Base-by-base conservation (phyloP, 35 echinoderm and acorn worm species). In the Lytechinus pictus region DNA sequence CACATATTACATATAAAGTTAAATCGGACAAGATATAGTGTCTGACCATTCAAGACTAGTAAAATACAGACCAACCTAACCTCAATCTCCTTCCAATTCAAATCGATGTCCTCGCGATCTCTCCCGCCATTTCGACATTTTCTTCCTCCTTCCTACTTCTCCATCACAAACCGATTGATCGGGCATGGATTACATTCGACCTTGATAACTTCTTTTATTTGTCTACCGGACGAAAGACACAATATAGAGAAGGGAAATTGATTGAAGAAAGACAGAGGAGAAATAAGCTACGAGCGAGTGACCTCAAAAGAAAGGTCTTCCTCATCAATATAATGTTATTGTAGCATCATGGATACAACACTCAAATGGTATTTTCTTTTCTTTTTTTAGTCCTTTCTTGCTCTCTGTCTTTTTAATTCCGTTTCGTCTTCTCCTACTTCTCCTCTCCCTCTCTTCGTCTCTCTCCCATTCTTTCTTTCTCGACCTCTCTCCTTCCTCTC, bases 61-160 rank as follows among this genome's bases (percentile, higher is more conserved):
- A 2, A 44, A 44, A 44, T 8, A 79, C 19, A 58, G 14, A 1
- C 16, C 66, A 44, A 79, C 19, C 66, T 5, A 79, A 79, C 66
- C 66, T 79, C 66, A n/a, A 79, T 14, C 66, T 79, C n/a, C 66
- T 79, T 8, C 66, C 66, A 79, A 79, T 79, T 79, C 66, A 79
- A 79, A 79, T 79, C 66, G 66, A 79, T 79, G 66, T 79, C 66
- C 66, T 79, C 66, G 19, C 66, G 66, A 79, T 79, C 66, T 79
- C 66, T 79, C 66, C 66, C 66, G 66, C 66, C 66, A 79, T 79
- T 79, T 79, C n/a, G 66, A 79, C 66, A 79, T 79, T 79, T 79
- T 24, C 66, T 24, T 24, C 19, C 66, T 24, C 66, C 66, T 7
- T 79, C 19, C 14, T 7, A 16, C 66, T 7, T 79, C 14, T 79